A percentile compares a stretch with the other conserved stretches of the same genome.
Conservation (phyloP, 2,797 vertebrate genomes). For the Pseudochirops cupreus region DNA sequence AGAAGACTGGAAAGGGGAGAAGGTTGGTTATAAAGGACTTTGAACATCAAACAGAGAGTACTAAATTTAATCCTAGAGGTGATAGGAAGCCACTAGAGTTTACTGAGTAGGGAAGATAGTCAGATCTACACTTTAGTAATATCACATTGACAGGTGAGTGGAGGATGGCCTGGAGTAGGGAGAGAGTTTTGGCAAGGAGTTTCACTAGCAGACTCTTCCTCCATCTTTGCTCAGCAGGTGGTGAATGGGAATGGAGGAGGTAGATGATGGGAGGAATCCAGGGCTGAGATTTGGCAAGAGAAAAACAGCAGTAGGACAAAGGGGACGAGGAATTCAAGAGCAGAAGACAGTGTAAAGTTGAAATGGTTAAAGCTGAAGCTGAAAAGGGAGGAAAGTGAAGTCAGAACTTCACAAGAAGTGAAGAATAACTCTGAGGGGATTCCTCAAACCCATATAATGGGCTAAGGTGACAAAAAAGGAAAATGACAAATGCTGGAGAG, state of each 20-base stretch:
- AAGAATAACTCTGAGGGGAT: neutral
- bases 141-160: too few species aligned
- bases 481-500: too few species aligned
- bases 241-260: neutral
- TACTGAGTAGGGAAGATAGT: neutral
- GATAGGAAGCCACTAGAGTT: too few species aligned
- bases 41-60: too few species aligned
- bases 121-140: neutral
- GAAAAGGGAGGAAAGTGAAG: neutral
- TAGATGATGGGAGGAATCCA: neutral
- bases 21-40: too few species aligned
- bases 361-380: neutral
- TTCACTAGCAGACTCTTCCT: too few species aligned
- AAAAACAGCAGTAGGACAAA: neutral
- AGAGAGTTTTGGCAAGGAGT: neutral
- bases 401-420: neutral
- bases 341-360: neutral
- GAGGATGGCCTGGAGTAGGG: neutral
- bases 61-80: too few species aligned
- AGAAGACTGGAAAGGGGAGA: too few species aligned
- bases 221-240: neutral
- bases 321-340: neutral
- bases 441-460: neutral
- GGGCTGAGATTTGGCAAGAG: neutral
- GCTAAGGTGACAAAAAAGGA: neutral